phyloP scores from a whole-genome alignment of 2,888 invertebrate species.

The Cremastinae sp. region DNA sequence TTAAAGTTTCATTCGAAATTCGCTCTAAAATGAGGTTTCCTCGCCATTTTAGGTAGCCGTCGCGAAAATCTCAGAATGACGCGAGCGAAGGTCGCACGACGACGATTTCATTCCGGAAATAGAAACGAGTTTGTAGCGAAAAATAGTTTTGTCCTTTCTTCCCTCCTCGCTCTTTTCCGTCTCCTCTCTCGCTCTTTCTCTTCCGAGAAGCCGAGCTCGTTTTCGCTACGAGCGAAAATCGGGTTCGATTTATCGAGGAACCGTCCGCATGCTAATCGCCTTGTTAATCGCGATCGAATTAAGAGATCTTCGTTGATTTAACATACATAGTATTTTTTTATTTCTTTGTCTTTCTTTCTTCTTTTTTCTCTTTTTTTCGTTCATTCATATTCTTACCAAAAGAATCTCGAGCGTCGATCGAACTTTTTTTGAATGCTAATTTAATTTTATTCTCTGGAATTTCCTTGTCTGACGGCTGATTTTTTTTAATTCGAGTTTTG shows the following conservation, averaged over 20 bases:
- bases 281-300: constrained; percentile 53
- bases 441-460: constrained; percentile 5
- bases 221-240: neutral
- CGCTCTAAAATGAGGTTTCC: constrained; percentile 1
- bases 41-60: constrained; percentile 37
- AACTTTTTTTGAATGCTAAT: constrained; percentile 30
- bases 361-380: constrained; percentile 20
- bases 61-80: neutral
- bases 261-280: constrained; percentile 47
- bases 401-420: constrained; percentile 6
- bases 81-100: constrained; percentile 22
- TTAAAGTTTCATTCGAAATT: too few species aligned
- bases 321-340: neutral
- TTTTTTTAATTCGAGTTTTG: neutral
- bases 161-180: neutral
- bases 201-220: constrained; percentile 8
- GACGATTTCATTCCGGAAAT: constrained; percentile 39
- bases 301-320: constrained; percentile 46
- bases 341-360: neutral
- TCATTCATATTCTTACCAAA: constrained; percentile 40
- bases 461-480: neutral
- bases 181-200: constrained; percentile 22
- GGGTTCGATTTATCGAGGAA: neutral
- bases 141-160: constrained; percentile 1
- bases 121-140: constrained; percentile 27